These are phyloP conservation scores for Bovichtus variegatus DNA, from an alignment of 2,797 vertebrate genomes.

Conservation along the genomic window DNA sequence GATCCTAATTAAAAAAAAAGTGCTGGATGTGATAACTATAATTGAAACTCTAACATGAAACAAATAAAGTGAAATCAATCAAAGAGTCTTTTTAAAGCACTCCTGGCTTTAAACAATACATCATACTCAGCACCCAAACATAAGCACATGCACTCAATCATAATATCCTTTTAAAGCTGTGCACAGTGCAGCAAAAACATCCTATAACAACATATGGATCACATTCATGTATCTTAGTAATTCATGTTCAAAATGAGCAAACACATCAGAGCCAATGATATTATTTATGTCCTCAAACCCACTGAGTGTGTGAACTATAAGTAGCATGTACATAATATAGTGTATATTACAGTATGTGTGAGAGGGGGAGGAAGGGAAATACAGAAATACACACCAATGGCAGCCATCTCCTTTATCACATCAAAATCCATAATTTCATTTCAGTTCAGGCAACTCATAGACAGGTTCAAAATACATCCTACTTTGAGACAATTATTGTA, in stretches of 20 bases:
- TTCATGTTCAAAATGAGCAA: conserved; percentile 7
- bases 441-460: conserved; percentile 31
- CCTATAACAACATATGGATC: conserved; percentile 21
- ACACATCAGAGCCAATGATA: conserved; percentile 21
- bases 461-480: not conserved
- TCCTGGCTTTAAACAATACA: not conserved
- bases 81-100: conserved; percentile 3
- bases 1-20: not conserved
- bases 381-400: not conserved
- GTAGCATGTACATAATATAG: conserved; percentile 3
- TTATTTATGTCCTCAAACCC: conserved; percentile 16
- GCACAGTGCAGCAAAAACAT: conserved; percentile 27
- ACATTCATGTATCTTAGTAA: not conserved
- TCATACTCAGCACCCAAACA: conserved; percentile 4
- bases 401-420: not conserved
- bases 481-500: not conserved
- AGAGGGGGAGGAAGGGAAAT: not conserved
- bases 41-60: not conserved
- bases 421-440: conserved; percentile 11
- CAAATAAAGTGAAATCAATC: conserved; percentile 18
- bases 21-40: not conserved
- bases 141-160: conserved; percentile 18
- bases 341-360: not conserved
- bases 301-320: conserved; percentile 16
- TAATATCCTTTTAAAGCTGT: conserved; percentile 20